phyloP scores from a whole-genome alignment of 2,797 vertebrate species.

The Heliangelus exortis region DNA sequence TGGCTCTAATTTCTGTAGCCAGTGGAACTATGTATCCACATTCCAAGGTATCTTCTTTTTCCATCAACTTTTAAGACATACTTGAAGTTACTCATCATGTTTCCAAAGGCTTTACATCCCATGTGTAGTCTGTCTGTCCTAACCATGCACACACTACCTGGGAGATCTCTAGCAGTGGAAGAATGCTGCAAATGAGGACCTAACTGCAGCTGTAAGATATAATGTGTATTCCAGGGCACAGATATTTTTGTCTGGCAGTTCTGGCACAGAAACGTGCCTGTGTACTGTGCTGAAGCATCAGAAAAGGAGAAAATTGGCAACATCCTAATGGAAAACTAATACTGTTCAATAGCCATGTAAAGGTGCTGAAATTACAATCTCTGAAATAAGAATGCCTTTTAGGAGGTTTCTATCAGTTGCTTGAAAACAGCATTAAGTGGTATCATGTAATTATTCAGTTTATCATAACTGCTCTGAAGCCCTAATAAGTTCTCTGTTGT shows the following conservation, averaged over 20 bases:
- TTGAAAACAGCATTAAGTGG: neutral
- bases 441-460: neutral
- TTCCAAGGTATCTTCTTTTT: neutral
- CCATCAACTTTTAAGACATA: neutral
- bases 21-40: neutral
- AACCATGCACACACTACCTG: accelerated
- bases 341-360: neutral
- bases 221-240: neutral
- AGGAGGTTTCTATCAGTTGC: neutral
- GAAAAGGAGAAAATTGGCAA: neutral
- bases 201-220: neutral
- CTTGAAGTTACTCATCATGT: neutral
- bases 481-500: neutral
- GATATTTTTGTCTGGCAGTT: neutral
- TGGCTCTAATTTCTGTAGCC: neutral
- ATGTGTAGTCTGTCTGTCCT: neutral
- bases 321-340: neutral
- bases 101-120: neutral
- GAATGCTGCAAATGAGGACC: neutral
- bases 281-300: neutral
- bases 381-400: neutral
- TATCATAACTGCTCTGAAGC: neutral
- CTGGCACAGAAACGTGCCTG: neutral
- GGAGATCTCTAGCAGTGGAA: neutral
- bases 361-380: neutral